Evolutionary conservation across 2,113 vertebrate species (phyloP), one percentile per base, ranked within the genome.

Genomic region (Anseranas semipalmata): DNA sequence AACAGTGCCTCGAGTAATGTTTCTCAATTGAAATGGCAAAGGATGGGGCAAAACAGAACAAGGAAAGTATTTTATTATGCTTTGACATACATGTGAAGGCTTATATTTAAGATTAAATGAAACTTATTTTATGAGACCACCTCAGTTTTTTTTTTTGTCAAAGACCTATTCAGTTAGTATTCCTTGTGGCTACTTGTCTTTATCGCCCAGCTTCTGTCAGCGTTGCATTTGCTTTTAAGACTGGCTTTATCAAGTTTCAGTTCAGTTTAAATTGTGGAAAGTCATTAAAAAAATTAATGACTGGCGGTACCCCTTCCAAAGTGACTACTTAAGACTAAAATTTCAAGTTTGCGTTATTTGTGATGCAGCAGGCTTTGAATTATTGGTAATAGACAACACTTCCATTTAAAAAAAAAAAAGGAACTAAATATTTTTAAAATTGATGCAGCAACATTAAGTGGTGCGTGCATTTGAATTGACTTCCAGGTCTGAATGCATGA

Each of bases 31-130:
- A 32, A 83, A 53, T 35, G 65, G 52, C 56, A 12, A 41, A 10
- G 20, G 59, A 2, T 18, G 78, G 66, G 56, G 83, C 53, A 22
- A 5, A 45, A 8, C 3, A 2, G 41, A 25, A 5, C 3, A 1
- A 10, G 46, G 41, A 43, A 21, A 1, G 1, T 6, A 13, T 4
- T 12, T 20, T 5, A 8, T 5, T 1, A 4, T 0, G 0, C 3
- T n/a, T 24, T 30, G 67, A 3, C n/a, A 0, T 12, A 1, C 0
- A 2, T 45, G 8, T 10, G 63, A 19, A 55, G 76, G 50, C 30
- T n/a, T 35, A 48, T 7, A 39, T 24, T 78, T 55, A 35, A 4
- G 25, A 12, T 59, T 73, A 1, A 17, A 1, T 12, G 21, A 13
- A 81, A 35, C 30, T 74, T 50, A 13, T 39, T 58, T 71, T 24